Conservation (phyloP, 2,113 vertebrate species). For the Microtus ochrogaster region DNA sequence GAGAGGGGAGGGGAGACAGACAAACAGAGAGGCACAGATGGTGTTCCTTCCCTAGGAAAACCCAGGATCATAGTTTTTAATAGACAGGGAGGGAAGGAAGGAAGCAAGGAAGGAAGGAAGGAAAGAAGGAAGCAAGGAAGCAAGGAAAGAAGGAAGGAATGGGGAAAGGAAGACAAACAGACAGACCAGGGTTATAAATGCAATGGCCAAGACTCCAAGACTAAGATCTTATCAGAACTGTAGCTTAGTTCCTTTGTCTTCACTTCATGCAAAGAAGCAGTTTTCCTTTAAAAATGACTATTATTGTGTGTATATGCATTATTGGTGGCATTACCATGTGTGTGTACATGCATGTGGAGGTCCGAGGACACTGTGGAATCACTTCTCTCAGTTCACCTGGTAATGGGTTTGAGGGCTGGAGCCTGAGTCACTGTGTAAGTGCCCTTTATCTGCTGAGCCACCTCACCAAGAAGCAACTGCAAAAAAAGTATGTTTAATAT, state of each 20-base stretch:
- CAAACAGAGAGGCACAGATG: not conserved
- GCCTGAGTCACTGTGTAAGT: not conserved
- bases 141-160: not conserved
- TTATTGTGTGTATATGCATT: not conserved
- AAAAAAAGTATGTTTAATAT: not conserved
- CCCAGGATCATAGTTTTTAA: not conserved
- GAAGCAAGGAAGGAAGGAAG: no score
- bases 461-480: not conserved
- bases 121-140: not conserved
- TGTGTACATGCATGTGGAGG: not conserved
- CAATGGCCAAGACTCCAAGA: not conserved
- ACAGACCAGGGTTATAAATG: not conserved
- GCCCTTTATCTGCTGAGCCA: not conserved
- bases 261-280: not conserved
- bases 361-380: not conserved
- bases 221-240: not conserved
- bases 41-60: constrained; percentile 20
- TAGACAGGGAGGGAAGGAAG: not conserved
- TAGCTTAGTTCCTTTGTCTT: not conserved
- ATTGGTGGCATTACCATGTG: not conserved
- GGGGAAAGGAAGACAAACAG: not conserved
- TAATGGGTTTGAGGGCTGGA: not conserved
- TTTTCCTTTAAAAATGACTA: not conserved
- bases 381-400: not conserved
- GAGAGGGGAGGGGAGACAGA: not conserved